Conservation (phyloP, 2,888 invertebrate species). For the Automeris io region DNA sequence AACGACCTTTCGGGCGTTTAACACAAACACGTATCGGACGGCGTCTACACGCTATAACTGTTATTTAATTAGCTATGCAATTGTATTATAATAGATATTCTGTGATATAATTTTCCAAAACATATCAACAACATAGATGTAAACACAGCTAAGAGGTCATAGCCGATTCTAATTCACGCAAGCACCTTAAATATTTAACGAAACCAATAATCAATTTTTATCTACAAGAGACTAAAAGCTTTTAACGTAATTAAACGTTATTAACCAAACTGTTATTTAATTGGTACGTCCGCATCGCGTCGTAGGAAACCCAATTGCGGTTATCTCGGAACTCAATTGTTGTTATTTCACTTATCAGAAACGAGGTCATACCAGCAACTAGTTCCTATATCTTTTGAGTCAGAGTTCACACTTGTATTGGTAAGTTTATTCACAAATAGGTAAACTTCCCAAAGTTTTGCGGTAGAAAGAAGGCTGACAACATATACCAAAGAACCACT, state of each 20-base stretch:
- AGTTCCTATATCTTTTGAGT: not conserved
- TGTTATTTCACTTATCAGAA: conserved; percentile 14
- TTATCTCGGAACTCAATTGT: conserved; percentile 47
- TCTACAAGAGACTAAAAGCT: conserved; percentile 38
- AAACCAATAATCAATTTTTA: conserved; percentile 19
- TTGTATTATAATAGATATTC: too few relatives aligned
- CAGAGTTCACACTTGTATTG: not conserved
- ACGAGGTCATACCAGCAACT: not conserved
- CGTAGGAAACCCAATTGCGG: conserved; percentile 58
- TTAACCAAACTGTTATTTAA: conserved; percentile 62
- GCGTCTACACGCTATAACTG: too few relatives aligned
- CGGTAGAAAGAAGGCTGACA: too few relatives aligned
- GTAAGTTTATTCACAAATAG: not conserved
- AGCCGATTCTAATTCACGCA: too few relatives aligned
- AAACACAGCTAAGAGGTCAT: too few relatives aligned
- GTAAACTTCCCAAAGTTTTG: too few relatives aligned
- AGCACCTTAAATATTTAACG: not conserved
- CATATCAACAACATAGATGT: too few relatives aligned
- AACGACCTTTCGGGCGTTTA: too few relatives aligned
- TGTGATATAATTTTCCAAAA: too few relatives aligned
- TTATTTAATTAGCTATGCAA: too few relatives aligned
- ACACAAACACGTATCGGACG: too few relatives aligned
- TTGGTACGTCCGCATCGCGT: conserved; percentile 51
- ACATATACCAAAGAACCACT: too few relatives aligned
- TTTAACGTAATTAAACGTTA: conserved; percentile 59